phyloP scores from a whole-genome alignment of 2,797 vertebrate species.

The Girardinus metallicus region DNA sequence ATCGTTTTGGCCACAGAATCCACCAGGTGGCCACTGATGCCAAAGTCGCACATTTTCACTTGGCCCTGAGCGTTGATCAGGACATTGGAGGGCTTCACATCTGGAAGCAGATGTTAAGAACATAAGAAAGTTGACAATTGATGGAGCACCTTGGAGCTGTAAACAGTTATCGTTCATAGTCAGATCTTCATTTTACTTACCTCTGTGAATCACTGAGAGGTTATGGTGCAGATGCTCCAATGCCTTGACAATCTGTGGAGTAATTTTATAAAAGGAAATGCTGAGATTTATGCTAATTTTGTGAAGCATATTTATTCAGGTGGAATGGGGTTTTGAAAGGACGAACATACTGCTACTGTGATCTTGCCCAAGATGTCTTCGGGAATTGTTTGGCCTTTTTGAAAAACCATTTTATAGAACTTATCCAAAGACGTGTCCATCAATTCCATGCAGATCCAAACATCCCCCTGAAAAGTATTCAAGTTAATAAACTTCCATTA shows the following conservation, averaged over 20 bases:
- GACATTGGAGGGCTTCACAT: constrained; percentile 99
- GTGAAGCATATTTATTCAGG: neutral
- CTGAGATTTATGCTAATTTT: neutral
- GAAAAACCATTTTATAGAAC: constrained; percentile 97
- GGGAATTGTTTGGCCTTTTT: constrained; percentile 93
- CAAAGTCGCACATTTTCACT: constrained; percentile 99
- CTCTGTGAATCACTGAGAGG: constrained; percentile 98
- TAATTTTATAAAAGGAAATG: constrained; percentile 9
- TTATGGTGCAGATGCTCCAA: constrained; percentile 98
- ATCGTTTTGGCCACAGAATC: constrained; percentile 99
- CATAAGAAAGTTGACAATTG: neutral
- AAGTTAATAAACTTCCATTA: neutral
- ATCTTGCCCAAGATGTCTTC: constrained; percentile 99
- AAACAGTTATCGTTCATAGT: neutral
- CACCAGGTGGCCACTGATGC: constrained; percentile 98
- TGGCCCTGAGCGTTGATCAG: constrained; percentile 96
- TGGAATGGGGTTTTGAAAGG: neutral
- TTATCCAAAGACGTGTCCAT: constrained; percentile 99
- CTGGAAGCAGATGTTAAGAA: constrained; percentile 70
- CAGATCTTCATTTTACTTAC: constrained; percentile 72
- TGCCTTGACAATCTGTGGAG: constrained; percentile 94
- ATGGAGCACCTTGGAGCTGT: neutral
- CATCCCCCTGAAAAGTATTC: constrained; percentile 86
- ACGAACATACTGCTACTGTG: constrained; percentile 91
- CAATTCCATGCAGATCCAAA: constrained; percentile 99